Base-by-base conservation (phyloP, 2,113 vertebrate genomes). In the Oceanites oceanicus region DNA sequence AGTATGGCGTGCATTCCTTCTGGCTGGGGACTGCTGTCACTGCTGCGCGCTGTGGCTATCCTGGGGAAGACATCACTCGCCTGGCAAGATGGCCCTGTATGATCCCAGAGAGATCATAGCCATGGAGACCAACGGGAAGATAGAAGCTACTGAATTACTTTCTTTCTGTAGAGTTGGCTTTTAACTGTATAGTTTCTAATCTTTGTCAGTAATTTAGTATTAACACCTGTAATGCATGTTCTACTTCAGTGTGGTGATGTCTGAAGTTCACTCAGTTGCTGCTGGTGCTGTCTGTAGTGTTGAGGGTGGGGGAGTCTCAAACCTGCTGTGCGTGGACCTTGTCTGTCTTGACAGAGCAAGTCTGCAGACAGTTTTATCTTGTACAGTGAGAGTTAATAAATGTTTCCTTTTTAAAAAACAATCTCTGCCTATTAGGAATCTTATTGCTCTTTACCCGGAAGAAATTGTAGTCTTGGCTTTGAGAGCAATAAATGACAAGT, bases 61-160 rank as follows among this genome's bases (percentile, higher is more conserved):
- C 86, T 0, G 1, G 7, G 7, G 86, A 91, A 17, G 50, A 89
- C 0, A 4, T 97, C 55, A 75, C 58, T 50, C 53, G 71, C 52
- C 74, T 97, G 70, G 79, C 92, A 17, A 93, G 96, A 7, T 96
- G 95, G 94, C 96, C 92, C 34, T 94, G 84, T 18, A 6, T 26
- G 32, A 21, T 56, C 42, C 42, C n/a, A 8, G 15, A 2, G 36
- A 62, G 49, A 36, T 27, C 19, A 53, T 38, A 63, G 14, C 34
- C 15, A 1, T 4, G 36, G 34, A 56, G 34, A 56, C 13, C 22
- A 20, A 5, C 2, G 4, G 34, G n/a, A 55, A 50, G 40, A 38
- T 1, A 65, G 38, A 79, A 87, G 25, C 36, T 75, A 65, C 22
- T 10, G 3, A 72, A 21, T 45, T 7, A 11, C 11, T 13, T 32